Percentiles rank a stretch among this genome's conserved stretches.
Conservation (phyloP, 2,888 invertebrate species). For the Choreutis nemorana region DNA sequence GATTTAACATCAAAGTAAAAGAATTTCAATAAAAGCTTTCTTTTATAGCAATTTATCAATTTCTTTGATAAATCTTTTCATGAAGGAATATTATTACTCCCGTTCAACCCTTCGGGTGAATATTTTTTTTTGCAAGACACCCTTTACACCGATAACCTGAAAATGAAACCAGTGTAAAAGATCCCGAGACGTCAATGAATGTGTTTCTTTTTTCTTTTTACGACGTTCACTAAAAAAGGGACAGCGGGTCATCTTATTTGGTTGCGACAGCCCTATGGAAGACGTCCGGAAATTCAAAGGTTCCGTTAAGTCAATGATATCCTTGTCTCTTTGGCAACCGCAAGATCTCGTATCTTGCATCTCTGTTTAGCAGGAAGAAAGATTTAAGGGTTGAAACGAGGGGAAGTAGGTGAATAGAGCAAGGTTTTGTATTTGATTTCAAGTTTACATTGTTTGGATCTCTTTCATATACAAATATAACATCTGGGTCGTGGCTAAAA, state of each 20-base stretch:
- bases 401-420: conserved; percentile 28
- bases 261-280: conserved; percentile 31
- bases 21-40: too few species aligned
- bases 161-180: conserved; percentile 20
- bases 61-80: too few species aligned
- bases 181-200: conserved; percentile 21
- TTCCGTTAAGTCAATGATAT: conserved; percentile 33
- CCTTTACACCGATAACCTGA: too few species aligned
- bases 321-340: conserved; percentile 22
- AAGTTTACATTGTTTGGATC: conserved; percentile 16
- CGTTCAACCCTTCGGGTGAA: too few species aligned
- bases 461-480: conserved; percentile 18
- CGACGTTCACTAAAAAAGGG: conserved; percentile 17
- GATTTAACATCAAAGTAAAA: too few species aligned
- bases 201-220: conserved; percentile 13
- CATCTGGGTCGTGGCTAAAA: conserved; percentile 17
- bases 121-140: too few species aligned
- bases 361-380: too few species aligned
- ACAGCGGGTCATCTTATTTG: conserved; percentile 29
- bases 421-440: conserved; percentile 24
- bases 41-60: too few species aligned
- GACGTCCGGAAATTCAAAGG: conserved; percentile 39
- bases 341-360: neutral
- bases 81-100: too few species aligned
- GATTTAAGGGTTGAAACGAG: too few species aligned